Base-by-base conservation (phyloP, 92 coral and sea anemone genomes). In the Phymanthus crucifer region DNA sequence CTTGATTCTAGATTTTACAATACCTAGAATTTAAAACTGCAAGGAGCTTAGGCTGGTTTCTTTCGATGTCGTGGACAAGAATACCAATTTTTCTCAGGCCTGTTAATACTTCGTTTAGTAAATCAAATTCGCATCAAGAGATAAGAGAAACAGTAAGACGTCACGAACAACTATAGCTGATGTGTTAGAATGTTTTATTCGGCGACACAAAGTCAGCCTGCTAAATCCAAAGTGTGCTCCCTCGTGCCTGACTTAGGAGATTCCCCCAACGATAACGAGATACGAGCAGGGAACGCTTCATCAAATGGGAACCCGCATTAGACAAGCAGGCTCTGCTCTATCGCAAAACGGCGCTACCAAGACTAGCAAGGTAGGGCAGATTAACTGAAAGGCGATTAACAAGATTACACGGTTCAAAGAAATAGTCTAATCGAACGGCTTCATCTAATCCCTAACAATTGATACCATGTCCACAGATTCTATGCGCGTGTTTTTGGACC, bases 351-450 rank as follows among this genome's bases (percentile, higher is more conserved):
- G 68, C 68, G 68, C 68, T 61, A 61, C 34, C 5, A 61, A 29
- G 68, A 61, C 68, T 61, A 61, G 68, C 17, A 21, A 24, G 16
- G 35, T 27, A 24, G 33, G 17, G 29, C 33, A 61, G 34, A 33
- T 61, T 61, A 61, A 61, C 68, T 61, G 32, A 61, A 61, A 61
- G 68, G 34, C 68, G 68, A 61, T 61, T 61, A 61, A 8, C 68
- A 18, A 27, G 68, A 61, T 61, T 61, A 61, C 68, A 61, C 68
- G 34, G 68, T 61, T 61, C 33, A 61, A 61, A 61, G 36, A 61
- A 61, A 61, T 27, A 24, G 32, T 61, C 36, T 61, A 61, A 61
- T 61, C 68, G 29, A 29, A 61, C 32, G 34, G 34, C 68, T 61
- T 29, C 8, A 61, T 27, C 68, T 61, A 27, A 61, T 61, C 32